phyloP scores from a whole-genome alignment of 2,888 invertebrate species.

The Lumbricus terrestris region DNA sequence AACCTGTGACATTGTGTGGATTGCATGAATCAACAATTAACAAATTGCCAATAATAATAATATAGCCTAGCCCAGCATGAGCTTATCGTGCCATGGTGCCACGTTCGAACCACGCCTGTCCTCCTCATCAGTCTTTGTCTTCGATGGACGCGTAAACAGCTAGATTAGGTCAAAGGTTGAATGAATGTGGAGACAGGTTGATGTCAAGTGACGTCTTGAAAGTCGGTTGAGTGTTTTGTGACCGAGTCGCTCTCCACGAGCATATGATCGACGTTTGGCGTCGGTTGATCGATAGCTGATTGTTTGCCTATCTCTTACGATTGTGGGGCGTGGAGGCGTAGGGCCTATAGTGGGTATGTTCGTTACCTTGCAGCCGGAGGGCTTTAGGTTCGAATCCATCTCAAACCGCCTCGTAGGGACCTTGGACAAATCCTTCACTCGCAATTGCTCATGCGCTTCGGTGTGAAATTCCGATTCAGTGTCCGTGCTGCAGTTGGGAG shows the following conservation, averaged over 20 bases:
- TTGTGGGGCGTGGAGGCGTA: no score
- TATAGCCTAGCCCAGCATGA: no score
- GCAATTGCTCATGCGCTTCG: no score
- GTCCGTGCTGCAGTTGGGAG: no score
- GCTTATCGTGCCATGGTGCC: neutral
- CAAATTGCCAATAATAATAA: neutral
- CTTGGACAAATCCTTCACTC: no score
- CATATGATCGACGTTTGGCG: neutral
- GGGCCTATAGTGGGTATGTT: no score
- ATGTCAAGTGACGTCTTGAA: neutral
- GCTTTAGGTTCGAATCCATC: no score
- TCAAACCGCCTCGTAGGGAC: no score
- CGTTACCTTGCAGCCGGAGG: no score
- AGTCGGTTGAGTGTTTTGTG: neutral
- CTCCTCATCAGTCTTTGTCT: neutral
- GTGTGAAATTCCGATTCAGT: no score
- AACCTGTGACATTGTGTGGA: neutral
- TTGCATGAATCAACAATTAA: neutral
- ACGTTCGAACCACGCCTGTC: neutral
- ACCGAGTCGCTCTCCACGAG: neutral
- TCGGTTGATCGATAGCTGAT: neutral
- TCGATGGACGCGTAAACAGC: neutral
- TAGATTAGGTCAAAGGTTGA: neutral
- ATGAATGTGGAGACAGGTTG: neutral
- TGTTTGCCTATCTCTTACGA: neutral